Evolutionary conservation across 2,888 invertebrate species (phyloP), one percentile per base, ranked within the genome.

Genomic region (Aplocera efformata): DNA sequence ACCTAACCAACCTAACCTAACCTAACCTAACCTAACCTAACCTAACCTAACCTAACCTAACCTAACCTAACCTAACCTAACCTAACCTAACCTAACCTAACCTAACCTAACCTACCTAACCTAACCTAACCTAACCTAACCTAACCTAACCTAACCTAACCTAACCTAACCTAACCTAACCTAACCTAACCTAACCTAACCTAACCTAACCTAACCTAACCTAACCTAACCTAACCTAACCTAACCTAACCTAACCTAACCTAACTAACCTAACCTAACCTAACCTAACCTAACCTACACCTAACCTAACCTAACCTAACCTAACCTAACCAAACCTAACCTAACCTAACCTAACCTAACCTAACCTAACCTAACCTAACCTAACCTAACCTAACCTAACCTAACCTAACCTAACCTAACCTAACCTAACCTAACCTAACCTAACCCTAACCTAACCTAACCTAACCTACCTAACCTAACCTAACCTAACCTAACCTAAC

Each of bases 41-140:
- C 53, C 56, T 53, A 53, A 56, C 53, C 53, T 53, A 53, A 56
- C 53, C 56, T 56, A 52, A 54, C 53, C 56, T 52, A 52, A 52
- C 48, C 51, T 55, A 50, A 52, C 51, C 51, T 54, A 52, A 54
- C 52, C 56, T 57, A 53, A 56, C 53, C 51, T 53, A 56, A 53
- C 56, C 53, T 53, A 57, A 57, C 56, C 53, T 53, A 53, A 53
- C 53, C 53, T 53, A 56, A 53, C 56, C 50, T 56, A 56, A 53
- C 53, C 51, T 51, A 50, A 50, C n/a, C n/a, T n/a, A n/a, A n/a
- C n/a, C n/a, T n/a, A n/a, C 48, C 53, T 48, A 50, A 51, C 47
- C n/a, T n/a, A n/a, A 20, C 20, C 50, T 44, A 48, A 50, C 53
- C 52, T 48, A 50, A 46, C 51, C 49, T 46, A 44, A 49, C 49